Conservation (phyloP, 2,888 invertebrate species). For the Margaritifera margaritifera region DNA sequence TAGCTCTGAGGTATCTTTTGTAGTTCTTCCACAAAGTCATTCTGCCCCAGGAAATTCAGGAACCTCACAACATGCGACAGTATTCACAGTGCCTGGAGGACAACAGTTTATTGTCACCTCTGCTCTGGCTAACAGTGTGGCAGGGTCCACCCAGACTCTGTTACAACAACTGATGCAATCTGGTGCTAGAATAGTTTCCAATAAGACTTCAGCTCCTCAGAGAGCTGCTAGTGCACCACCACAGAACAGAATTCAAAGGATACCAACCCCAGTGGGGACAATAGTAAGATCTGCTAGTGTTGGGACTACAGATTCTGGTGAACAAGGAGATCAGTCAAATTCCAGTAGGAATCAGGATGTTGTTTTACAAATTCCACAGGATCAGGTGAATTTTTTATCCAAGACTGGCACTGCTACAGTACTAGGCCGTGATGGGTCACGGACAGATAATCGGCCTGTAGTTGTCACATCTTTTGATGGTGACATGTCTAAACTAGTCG, state of each 20-base stretch:
- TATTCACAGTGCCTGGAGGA: constrained; percentile 47
- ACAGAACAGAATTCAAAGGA: constrained; percentile 35
- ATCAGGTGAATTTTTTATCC: constrained; percentile 61
- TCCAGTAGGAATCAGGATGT: constrained; percentile 6
- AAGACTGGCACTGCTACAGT: constrained; percentile 63
- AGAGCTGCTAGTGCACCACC: constrained; percentile 59
- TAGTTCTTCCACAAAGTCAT: constrained; percentile 23
- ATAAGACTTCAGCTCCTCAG: constrained; percentile 37
- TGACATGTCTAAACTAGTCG: too few relatives aligned
- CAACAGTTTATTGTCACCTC: constrained; percentile 31
- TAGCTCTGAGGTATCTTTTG: constrained; percentile 34
- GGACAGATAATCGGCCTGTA: constrained; percentile 9
- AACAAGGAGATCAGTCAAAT: not conserved
- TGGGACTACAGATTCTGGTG: constrained; percentile 34
- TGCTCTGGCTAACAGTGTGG: constrained; percentile 17
- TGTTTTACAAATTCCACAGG: constrained; percentile 37
- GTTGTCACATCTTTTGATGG: constrained; percentile 5
- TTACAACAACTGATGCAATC: constrained; percentile 41
- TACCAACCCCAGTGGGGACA: constrained; percentile 28
- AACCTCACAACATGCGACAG: constrained; percentile 9
- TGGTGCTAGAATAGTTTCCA: constrained; percentile 31
- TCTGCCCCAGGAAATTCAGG: too few relatives aligned
- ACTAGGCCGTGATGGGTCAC: constrained; percentile 54
- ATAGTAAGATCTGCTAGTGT: constrained; percentile 64
- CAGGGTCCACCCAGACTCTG: constrained; percentile 35